Percentiles rank a stretch among this genome's conserved stretches.
phyloP scores from a whole-genome alignment of 2,113 vertebrate genomes.

The Ammospiza nelsoni region DNA sequence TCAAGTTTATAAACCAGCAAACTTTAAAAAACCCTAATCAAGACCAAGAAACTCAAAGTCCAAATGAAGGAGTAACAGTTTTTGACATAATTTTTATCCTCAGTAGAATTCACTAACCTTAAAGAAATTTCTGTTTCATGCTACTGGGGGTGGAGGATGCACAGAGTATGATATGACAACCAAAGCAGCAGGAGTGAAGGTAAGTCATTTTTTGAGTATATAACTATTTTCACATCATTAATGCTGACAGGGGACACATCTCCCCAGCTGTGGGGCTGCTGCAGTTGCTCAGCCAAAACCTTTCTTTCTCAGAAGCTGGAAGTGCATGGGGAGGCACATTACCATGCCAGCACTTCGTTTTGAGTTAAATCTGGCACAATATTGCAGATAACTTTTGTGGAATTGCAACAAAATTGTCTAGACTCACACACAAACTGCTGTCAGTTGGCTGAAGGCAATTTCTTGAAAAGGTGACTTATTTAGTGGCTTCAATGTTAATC shows the following conservation, averaged over 20 bases:
- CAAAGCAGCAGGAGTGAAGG: background rate
- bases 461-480: background rate
- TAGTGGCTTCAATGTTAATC: background rate
- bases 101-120: background rate
- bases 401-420: background rate
- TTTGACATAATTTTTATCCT: background rate
- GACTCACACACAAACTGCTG: background rate
- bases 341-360: background rate
- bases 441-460: background rate
- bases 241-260: constrained; percentile 9
- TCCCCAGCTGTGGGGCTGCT: constrained; percentile 23
- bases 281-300: constrained; percentile 36
- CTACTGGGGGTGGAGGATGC: background rate
- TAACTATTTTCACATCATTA: constrained; percentile 40
- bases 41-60: background rate
- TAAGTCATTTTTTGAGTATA: background rate
- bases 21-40: background rate
- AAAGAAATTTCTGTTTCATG: background rate
- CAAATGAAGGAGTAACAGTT: background rate
- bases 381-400: background rate
- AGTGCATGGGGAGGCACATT: background rate
- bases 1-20: background rate
- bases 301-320: constrained; percentile 45
- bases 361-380: constrained; percentile 17
- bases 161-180: background rate